These are phyloP conservation scores for Branchipolynoe longqiensis DNA, from an alignment of 2,888 invertebrate species.

Conservation along the genomic window DNA sequence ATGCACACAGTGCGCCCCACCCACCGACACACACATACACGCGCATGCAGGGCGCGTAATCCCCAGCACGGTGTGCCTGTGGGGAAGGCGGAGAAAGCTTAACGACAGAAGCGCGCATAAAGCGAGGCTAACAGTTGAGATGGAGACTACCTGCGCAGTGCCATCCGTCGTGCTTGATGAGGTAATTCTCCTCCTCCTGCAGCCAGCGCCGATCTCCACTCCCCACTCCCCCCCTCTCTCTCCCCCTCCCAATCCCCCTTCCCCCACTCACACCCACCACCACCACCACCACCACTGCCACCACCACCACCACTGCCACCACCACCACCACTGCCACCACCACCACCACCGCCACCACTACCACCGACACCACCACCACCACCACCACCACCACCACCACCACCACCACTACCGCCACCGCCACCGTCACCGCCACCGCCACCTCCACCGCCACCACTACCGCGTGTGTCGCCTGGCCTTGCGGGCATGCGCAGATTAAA, in stretches of 20 bases:
- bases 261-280: neutral
- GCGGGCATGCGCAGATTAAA: constrained; percentile 41
- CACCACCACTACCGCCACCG: neutral
- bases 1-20: no score
- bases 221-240: neutral
- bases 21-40: no score
- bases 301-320: neutral
- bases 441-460: neutral
- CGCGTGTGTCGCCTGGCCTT: no score
- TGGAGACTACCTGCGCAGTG: no score
- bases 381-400: neutral
- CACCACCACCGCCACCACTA: neutral
- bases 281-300: neutral
- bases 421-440: neutral
- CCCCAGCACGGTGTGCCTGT: no score
- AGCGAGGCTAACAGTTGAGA: no score
- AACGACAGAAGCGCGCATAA: no score
- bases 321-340: neutral
- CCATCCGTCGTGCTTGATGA: neutral
- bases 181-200: neutral
- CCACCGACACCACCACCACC: neutral
- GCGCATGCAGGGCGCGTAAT: no score
- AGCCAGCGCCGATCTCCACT: neutral
- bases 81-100: no score
- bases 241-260: neutral